Conservation (phyloP, 2,113 vertebrate species). For the Cheilinus undulatus region DNA sequence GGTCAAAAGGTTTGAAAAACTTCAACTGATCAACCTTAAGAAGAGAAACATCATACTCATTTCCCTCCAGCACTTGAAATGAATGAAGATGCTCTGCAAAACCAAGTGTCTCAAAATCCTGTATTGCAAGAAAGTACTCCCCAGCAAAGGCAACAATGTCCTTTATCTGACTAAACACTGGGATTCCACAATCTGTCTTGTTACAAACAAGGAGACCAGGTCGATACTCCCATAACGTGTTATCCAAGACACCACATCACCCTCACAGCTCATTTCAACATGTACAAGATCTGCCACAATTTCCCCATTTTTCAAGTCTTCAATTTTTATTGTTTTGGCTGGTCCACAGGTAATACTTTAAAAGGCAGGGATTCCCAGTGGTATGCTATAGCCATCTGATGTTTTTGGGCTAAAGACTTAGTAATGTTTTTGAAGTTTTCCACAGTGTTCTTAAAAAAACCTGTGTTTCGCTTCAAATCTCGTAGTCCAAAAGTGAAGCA, state of each 20-base stretch:
- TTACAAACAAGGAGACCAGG: no score
- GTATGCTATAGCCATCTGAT: slow-evolving; percentile 9
- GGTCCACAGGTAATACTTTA: slow-evolving; percentile 5
- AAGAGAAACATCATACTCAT: background rate
- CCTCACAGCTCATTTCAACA: slow-evolving; percentile 6
- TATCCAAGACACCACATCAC: background rate
- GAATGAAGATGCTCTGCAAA: slow-evolving; percentile 13
- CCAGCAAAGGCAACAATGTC: background rate
- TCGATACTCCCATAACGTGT: no score
- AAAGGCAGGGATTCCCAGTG: slow-evolving; percentile 20
- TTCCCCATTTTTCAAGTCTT: background rate
- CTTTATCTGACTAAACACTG: background rate
- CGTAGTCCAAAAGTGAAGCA: slow-evolving; percentile 11
- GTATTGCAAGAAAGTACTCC: background rate
- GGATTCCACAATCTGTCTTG: no score
- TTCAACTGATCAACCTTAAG: background rate
- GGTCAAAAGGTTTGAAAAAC: background rate
- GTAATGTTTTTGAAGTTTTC: slow-evolving; percentile 9
- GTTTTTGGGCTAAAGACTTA: slow-evolving; percentile 1
- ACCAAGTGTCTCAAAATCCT: background rate
- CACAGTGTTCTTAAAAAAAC: slow-evolving; percentile 20
- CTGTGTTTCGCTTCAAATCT: slow-evolving; percentile 7
- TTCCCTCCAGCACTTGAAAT: background rate
- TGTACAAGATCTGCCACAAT: slow-evolving; percentile 1
- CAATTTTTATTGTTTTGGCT: background rate